phyloP scores from a whole-genome alignment of 2,888 invertebrate species.

The Vandiemenella viatica region DNA sequence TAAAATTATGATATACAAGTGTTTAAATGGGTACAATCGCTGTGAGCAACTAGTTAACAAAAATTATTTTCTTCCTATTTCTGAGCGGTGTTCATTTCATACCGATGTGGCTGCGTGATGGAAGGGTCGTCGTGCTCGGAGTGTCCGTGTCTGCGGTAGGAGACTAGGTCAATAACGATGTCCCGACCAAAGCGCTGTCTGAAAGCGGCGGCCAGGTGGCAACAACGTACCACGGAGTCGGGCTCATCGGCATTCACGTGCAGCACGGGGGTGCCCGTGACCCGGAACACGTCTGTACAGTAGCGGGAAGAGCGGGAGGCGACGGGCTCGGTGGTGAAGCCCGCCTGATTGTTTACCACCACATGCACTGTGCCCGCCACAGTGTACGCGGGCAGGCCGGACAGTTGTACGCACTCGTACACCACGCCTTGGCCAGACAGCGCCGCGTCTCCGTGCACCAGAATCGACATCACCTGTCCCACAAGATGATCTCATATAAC shows the following conservation, averaged over 20 bases:
- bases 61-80: too few species aligned
- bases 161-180: constrained; percentile 67
- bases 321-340: constrained; percentile 84
- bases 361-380: constrained; percentile 44
- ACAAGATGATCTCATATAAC: too few species aligned
- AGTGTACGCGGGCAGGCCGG: constrained; percentile 39
- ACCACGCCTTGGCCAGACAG: constrained; percentile 46
- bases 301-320: constrained; percentile 75
- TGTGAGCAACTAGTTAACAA: too few species aligned
- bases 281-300: constrained; percentile 79
- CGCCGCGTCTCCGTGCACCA: constrained; percentile 45
- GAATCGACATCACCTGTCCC: constrained; percentile 37
- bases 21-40: too few species aligned
- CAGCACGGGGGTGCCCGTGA: constrained; percentile 82
- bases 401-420: constrained; percentile 42
- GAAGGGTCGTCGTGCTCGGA: constrained; percentile 91
- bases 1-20: too few species aligned
- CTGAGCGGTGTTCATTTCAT: too few species aligned
- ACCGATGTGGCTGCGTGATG: constrained; percentile 91
- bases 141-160: constrained; percentile 74
- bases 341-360: constrained; percentile 52
- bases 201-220: constrained; percentile 74
- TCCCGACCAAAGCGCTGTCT: constrained; percentile 75
- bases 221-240: constrained; percentile 79
- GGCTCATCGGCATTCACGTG: constrained; percentile 92